These are phyloP conservation scores for Alligator mississippiensis DNA, from an alignment of 2,113 vertebrate species.

Conservation along the genomic window DNA sequence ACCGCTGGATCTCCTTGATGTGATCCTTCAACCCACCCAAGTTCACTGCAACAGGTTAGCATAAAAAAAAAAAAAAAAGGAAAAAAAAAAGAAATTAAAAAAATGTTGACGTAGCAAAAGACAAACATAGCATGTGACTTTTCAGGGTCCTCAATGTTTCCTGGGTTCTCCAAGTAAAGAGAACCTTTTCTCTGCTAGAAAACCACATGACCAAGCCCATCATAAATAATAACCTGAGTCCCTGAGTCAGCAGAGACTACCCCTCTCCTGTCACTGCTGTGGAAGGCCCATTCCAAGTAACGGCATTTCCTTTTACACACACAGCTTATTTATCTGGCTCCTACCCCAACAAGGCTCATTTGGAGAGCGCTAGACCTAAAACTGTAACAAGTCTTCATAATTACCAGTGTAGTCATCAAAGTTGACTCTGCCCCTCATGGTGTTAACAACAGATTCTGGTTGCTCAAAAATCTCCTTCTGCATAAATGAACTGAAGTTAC, in stretches of 20 bases:
- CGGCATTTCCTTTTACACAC: not conserved
- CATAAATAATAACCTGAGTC: not conserved
- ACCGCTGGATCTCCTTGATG: conserved; percentile 98
- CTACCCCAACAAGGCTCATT: not conserved
- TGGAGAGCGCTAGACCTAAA: not conserved
- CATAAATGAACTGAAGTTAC: conserved; percentile 99
- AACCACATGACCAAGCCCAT: too few species aligned
- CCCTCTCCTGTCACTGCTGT: accelerated
- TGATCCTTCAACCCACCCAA: conserved; percentile 97
- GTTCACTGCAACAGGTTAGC: conserved; percentile 81
- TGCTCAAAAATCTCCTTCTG: conserved; percentile 99
- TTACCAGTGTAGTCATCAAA: conserved; percentile 96
- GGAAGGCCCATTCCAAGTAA: not conserved
- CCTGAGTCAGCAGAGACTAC: accelerated
- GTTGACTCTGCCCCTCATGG: conserved; percentile 98
- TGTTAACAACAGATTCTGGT: conserved; percentile 98
- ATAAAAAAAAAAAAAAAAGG: not conserved
- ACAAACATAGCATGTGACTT: not conserved
- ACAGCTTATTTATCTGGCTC: not conserved
- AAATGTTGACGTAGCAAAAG: too few species aligned
- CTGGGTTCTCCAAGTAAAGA: too few species aligned
- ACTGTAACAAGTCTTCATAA: not conserved
- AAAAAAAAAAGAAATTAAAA: not conserved
- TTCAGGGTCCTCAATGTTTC: not conserved
- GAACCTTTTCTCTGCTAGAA: too few species aligned